Evolutionary conservation across 2,113 vertebrate species (phyloP).

Genomic region (Crotalus helleri): DNA sequence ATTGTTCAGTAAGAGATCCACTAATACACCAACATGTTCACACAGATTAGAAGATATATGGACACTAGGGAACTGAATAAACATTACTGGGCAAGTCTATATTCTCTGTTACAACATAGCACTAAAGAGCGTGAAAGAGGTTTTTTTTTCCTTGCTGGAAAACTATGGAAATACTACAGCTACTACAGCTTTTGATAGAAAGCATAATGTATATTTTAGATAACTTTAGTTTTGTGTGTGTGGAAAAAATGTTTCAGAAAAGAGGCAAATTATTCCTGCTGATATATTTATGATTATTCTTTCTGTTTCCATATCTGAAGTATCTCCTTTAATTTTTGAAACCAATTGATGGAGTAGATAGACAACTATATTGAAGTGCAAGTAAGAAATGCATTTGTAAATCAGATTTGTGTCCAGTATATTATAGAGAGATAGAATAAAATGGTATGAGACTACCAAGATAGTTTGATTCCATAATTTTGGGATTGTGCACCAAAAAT

Average conservation of each 20-base stretch:
- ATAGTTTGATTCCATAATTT: not conserved
- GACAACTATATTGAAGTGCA: not conserved
- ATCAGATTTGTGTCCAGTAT: not conserved
- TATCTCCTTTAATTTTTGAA: not conserved
- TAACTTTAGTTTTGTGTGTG: not conserved
- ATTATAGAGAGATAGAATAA: not conserved
- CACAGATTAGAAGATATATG: not conserved
- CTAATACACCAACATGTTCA: not conserved
- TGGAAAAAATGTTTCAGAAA: not conserved
- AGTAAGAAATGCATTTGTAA: not conserved
- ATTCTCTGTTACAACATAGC: not conserved
- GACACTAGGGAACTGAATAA: not conserved
- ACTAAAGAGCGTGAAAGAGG: not conserved
- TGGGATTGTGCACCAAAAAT: not conserved
- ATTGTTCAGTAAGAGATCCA: not conserved
- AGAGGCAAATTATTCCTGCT: not conserved
- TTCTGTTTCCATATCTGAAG: not conserved
- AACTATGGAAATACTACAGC: not conserved
- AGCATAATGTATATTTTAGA: not conserved
- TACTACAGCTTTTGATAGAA: not conserved
- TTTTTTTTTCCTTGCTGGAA: not conserved
- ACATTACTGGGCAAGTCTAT: not conserved
- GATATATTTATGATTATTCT: not conserved
- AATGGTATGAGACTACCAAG: not conserved
- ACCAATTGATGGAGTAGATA: not conserved